Conservation (phyloP, 2,888 invertebrate genomes). For the Busseola fusca region DNA sequence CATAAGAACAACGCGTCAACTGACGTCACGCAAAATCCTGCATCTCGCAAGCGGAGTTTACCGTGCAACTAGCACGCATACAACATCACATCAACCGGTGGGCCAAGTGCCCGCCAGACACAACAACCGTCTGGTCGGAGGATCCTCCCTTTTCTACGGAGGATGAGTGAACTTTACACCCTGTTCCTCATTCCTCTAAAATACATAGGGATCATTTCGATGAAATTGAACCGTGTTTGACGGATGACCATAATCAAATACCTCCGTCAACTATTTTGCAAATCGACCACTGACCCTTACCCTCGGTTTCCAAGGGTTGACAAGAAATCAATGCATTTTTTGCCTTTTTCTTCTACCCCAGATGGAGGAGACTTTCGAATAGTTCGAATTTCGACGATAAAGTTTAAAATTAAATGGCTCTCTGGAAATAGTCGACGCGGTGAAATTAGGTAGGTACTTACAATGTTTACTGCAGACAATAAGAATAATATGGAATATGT, state of each 20-base stretch:
- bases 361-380: slow-evolving; percentile 30
- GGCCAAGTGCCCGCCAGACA: no score
- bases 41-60: no score
- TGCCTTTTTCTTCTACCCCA: slow-evolving; percentile 8
- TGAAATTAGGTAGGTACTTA: slow-evolving; percentile 40
- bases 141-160: no score
- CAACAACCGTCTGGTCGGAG: no score
- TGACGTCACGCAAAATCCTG: no score
- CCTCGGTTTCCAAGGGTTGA: slow-evolving; percentile 27
- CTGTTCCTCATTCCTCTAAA: no score
- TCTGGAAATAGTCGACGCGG: slow-evolving; percentile 44
- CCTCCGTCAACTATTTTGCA: slow-evolving; percentile 13
- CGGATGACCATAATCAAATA: slow-evolving; percentile 33
- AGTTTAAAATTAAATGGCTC: slow-evolving; percentile 46
- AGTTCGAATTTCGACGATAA: slow-evolving; percentile 42
- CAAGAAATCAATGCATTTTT: slow-evolving; percentile 41
- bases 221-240: slow-evolving; percentile 16
- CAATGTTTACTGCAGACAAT: slow-evolving; percentile 39
- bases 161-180: no score
- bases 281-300: slow-evolving; percentile 18
- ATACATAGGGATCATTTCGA: background rate
- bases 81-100: no score
- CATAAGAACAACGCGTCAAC: no score
- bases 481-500: slow-evolving; percentile 40
- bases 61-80: no score